Evolutionary conservation across 2,797 vertebrate species (phyloP).

Genomic region (Anableps anableps): DNA sequence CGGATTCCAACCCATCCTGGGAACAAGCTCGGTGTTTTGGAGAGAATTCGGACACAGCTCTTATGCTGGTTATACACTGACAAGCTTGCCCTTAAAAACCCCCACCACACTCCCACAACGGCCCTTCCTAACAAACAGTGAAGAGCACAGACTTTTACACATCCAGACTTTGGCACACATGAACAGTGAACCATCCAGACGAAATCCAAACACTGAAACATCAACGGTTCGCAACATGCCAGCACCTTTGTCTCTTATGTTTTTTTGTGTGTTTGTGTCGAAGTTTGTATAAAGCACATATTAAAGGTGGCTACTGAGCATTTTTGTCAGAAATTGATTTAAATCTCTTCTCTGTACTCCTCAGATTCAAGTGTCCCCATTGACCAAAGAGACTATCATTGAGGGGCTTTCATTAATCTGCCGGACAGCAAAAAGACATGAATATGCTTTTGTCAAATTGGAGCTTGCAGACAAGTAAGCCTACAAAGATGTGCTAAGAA

Average conservation of each 20-base stretch:
- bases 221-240: neutral
- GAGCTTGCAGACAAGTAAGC: constrained; percentile 86
- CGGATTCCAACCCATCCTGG: neutral
- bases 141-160: neutral
- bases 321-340: neutral
- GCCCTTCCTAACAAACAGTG: neutral
- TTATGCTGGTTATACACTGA: neutral
- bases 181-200: neutral
- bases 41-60: neutral
- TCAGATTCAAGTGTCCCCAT: constrained; percentile 59
- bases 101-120: neutral
- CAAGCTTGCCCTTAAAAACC: neutral
- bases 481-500: neutral
- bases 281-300: neutral
- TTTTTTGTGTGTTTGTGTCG: neutral
- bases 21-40: neutral
- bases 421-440: constrained; percentile 86
- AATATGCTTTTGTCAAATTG: constrained; percentile 89
- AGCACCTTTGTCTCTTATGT: neutral
- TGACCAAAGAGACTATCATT: constrained; percentile 82
- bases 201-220: neutral
- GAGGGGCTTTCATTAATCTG: constrained; percentile 88
- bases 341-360: neutral
- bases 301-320: neutral
- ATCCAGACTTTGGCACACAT: neutral